Base-by-base conservation (phyloP, 2,113 vertebrate genomes). In the Rhinopomastus cyanomelas region DNA sequence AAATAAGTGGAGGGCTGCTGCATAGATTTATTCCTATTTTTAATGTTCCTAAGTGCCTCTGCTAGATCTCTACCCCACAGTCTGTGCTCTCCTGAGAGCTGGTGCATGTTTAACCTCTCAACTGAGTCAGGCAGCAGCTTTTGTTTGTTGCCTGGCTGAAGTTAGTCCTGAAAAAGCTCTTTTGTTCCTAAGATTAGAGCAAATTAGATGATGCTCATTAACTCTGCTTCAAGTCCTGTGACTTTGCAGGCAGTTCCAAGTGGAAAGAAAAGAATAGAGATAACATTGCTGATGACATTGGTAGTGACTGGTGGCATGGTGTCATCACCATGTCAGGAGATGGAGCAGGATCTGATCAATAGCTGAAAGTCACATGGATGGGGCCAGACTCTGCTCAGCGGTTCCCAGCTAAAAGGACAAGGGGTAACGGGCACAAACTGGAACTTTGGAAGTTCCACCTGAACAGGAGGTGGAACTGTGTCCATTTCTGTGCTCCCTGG, bases 161-260 rank as follows among this genome's bases (percentile, higher is more conserved):
- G 42, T 89, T 82, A 85, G 36, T 73, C 36, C 53, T 83, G 4
- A 67, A 2, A 82, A n/a, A 80, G 9, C 44, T 49, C 37, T 85
- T 96, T 93, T 61, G 65, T 83, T 93, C 57, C 51, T 61, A 57
- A 78, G 51, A 69, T 85, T 81, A 85, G 60, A 75, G 34, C 12
- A 88, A 59, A 79, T 77, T 77, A 57, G 52, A 11, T 68, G 68
- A 39, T 75, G 27, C 67, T 61, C 25, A 60, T 91, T 89, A 94
- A 52, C 90, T 89, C 87, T 88, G 91, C 73, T 64, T 85, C 65
- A 71, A 53, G 23, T 81, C 89, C 78, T 85, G 81, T 37, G 60
- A 46, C 72, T 69, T 90, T 76, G 62, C 39, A 30, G 29, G 53
- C 21, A 0, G 18, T 48, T 68, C 34, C 29, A 57, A 34, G 49